Base-by-base conservation (phyloP, 2,113 vertebrate species). In the Sinocyclocheilus anshuiensis region DNA sequence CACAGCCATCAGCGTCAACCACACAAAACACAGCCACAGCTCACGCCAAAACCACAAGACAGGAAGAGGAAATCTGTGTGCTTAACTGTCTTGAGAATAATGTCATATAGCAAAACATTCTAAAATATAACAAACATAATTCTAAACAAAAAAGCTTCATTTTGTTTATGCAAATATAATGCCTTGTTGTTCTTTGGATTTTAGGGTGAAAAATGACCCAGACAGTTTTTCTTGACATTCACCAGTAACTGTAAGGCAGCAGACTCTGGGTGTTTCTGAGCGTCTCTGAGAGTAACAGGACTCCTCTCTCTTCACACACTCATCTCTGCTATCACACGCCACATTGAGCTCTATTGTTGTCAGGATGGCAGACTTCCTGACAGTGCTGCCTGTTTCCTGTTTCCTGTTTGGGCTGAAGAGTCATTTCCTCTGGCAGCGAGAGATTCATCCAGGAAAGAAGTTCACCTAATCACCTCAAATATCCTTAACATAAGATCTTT, bases 401-500 rank as follows among this genome's bases (percentile, higher is more conserved):
- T 94, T 95, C 94, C 94, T 94, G 94, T 94, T 95, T 94, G 88
- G 75, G 59, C 85, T 89, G 91, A 89, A 89, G 92, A 81, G 5
- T 84, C 26, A 85, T 88, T 94, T 95, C 94, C 93, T 93, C 90
- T 50, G 50, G 77, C 89, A 90, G 88, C 89, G 88, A 61, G 77
- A 45, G 77, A 87, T 84, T 88, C 61, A 89, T 90, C 76, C 80
- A 78, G 74, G 65, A 84, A n/a, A 50, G 48, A 78, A 81, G 86
- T 88, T 91, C 90, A 87, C 13, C 57, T 9, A 85, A 92, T 77
- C 16, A 67, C 71, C 18, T 74, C 33, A 20, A 10, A 36, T 10
- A 18, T 72, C 24, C 75, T 29, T 20, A 16, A 16, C 42, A 50
- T 24, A 53, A 33, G 22, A n/a, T 65, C 63, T 26, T 13, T 12